Percentiles rank a stretch among this genome's conserved stretches.
Conservation (phyloP, 2,113 vertebrate genomes). For the Cyanocitta stelleri region DNA sequence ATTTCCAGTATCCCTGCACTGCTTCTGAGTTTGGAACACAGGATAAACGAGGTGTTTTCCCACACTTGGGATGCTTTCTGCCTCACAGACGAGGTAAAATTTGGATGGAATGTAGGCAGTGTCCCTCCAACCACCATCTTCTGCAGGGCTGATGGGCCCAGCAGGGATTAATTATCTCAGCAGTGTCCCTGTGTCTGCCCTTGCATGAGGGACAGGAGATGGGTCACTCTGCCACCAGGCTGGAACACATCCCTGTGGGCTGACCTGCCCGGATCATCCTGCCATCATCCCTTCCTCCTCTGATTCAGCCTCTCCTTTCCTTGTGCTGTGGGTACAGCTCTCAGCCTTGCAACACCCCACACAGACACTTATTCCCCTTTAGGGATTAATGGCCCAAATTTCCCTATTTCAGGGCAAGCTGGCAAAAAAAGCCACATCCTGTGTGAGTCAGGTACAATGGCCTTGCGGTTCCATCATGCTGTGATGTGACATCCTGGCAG, state of each 20-base stretch:
- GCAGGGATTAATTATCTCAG: not conserved
- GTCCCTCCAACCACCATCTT: not conserved
- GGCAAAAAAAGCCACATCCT: constrained; percentile 30
- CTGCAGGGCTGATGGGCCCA: not conserved
- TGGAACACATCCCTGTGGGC: not conserved
- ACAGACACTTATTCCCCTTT: not conserved
- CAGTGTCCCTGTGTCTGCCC: not conserved
- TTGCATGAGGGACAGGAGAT: not conserved
- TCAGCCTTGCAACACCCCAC: not conserved
- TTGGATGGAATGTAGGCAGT: not conserved
- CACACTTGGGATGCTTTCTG: not conserved
- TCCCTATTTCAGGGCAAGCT: not conserved
- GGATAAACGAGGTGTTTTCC: not conserved
- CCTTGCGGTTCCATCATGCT: not conserved
- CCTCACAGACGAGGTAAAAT: not conserved
- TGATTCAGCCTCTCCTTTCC: not conserved
- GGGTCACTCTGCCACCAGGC: not conserved
- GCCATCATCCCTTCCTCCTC: not conserved
- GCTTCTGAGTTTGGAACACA: not conserved
- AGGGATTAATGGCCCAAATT: not conserved
- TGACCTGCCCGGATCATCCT: not conserved
- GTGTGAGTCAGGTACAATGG: constrained; percentile 11
- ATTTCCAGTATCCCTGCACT: rapidly evolving
- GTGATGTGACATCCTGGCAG: constrained; percentile 5
- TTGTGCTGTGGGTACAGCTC: not conserved